Base-by-base conservation (phyloP, 2,888 invertebrate genomes). In the Eurytoma adleriae region DNA sequence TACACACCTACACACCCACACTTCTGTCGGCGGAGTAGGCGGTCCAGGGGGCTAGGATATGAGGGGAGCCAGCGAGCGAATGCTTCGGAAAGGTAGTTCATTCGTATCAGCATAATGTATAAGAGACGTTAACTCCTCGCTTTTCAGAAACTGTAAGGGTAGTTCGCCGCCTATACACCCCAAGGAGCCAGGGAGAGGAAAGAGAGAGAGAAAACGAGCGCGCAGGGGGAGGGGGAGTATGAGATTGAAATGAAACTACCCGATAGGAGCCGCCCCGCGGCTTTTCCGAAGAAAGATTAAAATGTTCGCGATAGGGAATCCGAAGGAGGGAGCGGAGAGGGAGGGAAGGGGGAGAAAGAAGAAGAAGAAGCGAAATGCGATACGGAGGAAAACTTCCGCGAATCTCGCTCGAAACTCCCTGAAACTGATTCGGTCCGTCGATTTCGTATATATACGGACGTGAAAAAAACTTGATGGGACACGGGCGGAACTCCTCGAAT, bases 181-280 rank as follows among this genome's bases (percentile, higher is more conserved):
- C 61, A 62, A 73, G 70, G 24, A 59, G 54, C 13, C 40, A 54
- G 27, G 16, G 4, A 50, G 24, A 67, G 54, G 13, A 24, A 64
- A 80, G 78, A 71, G 10, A 54, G 10, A 54, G 67, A 64, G 62
- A 79, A 81, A 80, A 82, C 82, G 70, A 50, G n/a, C 50, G 68
- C 70, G 79, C 78, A 72, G 69, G 70, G n/a, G 61, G 18, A 71
- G 57, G 75, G 76, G 82, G 59, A 84, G 83, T 84, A 80, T 66
- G 87, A 88, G 87, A 88, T 88, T 89, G 88, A 88, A 88, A 88
- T 89, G 88, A 86, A 89, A 88, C 88, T 87, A 88, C 85, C 74
- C 80, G 80, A 82, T 82, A 80, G 80, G 80, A 86, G 86, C 86
- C 86, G 83, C 86, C 85, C 85, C 86, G 86, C 86, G 87, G 86